Base-by-base conservation (phyloP, 1,140 invertebrate genomes). In the Tetraneura akinire region DNA sequence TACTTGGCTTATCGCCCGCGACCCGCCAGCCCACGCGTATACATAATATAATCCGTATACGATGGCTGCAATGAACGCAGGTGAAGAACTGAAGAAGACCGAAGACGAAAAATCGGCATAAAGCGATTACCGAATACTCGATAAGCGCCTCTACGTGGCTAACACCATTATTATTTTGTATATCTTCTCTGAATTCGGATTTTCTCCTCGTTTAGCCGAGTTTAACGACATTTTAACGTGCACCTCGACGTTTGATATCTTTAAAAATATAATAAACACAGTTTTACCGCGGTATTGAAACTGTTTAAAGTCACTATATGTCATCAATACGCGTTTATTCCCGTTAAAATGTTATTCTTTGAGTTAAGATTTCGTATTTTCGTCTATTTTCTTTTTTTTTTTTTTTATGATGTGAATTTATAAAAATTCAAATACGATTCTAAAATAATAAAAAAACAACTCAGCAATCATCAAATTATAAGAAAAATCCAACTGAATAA, bases 1-100 rank as follows among this genome's bases (percentile, higher is more conserved):
- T 78, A n/a, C 74, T 78, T 78, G 74, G 74, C 74, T 78, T 78
- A 78, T 78, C 74, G 73, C 73, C 70, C 70, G 49, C n/a, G 13
- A 11, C 14, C 47, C 16, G 10, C n/a, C 32, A 11, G 37, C 53
- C 70, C 45, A 8, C 11, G n/a, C 29, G 70, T 9, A 51, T 10
- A 26, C 32, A 37, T 14, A 37, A 37, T 37, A 23, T 53, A 55
- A 53, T 76, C 51, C 29, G 3, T 37, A 37, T 37, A 37, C 8
- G 18, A n/a, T 16, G 26, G 5, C 13, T 47, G 51, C 42, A 32
- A 32, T 23, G 16, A 4, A 29, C 26, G 32, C 49, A 76, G 53
- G 53, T 55, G 32, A 57, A 76, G 53, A 57, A 21, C 49, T 57
- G 53, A 32, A 37, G 32, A 57, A 76, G 53, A 57, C 53, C 1